phyloP scores from a whole-genome alignment of 2,113 vertebrate genomes.

The Shinisaurus crocodilurus region DNA sequence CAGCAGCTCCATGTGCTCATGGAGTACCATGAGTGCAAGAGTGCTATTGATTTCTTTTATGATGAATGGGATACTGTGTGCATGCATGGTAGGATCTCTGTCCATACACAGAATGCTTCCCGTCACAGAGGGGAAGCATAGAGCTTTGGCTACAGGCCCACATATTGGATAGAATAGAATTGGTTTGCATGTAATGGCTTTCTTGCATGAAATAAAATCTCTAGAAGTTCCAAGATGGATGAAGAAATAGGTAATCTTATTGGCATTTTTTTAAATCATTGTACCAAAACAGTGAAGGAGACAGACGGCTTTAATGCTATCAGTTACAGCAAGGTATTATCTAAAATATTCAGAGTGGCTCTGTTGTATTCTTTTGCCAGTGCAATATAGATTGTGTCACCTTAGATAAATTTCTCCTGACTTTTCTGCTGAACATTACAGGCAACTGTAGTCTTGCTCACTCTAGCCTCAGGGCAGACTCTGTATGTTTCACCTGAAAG shows the following conservation, averaged over 20 bases:
- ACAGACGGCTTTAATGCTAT: constrained; percentile 31
- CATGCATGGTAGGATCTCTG: not conserved
- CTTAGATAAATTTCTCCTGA: constrained; percentile 49
- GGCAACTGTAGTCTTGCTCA: constrained; percentile 51
- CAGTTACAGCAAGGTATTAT: constrained; percentile 43
- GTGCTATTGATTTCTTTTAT: not conserved
- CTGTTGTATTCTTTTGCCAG: constrained; percentile 47
- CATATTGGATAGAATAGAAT: not conserved
- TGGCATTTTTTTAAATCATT: constrained; percentile 33
- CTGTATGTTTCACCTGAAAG: constrained; percentile 46
- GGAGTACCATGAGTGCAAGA: not conserved
- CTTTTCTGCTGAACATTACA: constrained; percentile 41
- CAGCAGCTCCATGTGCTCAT: not conserved
- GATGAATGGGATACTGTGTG: not conserved
- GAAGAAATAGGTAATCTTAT: constrained; percentile 37
- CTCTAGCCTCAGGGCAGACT: constrained; percentile 52
- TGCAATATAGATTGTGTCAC: constrained; percentile 60
- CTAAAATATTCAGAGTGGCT: constrained; percentile 53
- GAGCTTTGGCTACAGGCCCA: not conserved
- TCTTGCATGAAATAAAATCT: constrained; percentile 32
- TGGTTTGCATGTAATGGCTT: not conserved
- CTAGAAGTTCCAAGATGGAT: constrained; percentile 36
- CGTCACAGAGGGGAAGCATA: not conserved
- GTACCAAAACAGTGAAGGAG: constrained; percentile 52
- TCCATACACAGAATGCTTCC: not conserved